Evolutionary conservation across 2,888 invertebrate species (phyloP).

Genomic region (Euspilapteryx auroguttella): DNA sequence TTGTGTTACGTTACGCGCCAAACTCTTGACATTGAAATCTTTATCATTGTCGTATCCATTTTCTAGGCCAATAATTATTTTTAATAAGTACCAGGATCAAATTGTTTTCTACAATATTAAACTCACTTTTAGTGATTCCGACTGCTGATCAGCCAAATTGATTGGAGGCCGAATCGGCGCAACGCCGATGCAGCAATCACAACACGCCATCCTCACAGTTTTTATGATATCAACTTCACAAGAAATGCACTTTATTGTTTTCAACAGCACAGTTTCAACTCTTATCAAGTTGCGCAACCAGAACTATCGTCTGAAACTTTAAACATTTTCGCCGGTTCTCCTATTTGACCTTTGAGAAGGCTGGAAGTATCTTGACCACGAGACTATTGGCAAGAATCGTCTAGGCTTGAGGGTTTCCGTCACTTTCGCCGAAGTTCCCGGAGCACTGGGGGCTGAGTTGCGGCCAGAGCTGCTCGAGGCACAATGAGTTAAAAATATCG

Average conservation of each 20-base stretch:
- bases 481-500: conserved; percentile 61
- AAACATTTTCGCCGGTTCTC: conserved; percentile 1
- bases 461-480: conserved; percentile 42
- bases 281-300: conserved; percentile 29
- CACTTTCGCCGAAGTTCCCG: conserved; percentile 45
- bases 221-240: conserved; percentile 20
- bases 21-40: no score
- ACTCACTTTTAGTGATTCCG: conserved; percentile 78
- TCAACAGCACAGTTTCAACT: no score
- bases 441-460: conserved; percentile 41
- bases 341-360: conserved; percentile 1
- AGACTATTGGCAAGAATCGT: neutral
- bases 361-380: conserved; percentile 1
- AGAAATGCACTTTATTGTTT: conserved; percentile 28
- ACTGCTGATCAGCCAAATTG: conserved; percentile 67
- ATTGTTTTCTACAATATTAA: no score
- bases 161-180: conserved; percentile 77
- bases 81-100: no score
- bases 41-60: no score
- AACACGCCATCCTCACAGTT: conserved; percentile 58
- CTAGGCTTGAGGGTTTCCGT: conserved; percentile 15
- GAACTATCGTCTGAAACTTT: conserved; percentile 11
- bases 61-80: no score
- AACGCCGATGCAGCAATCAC: conserved; percentile 67
- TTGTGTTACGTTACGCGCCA: no score